Percentiles rank a stretch among this genome's conserved stretches.
phyloP scores from a whole-genome alignment of 2,888 invertebrate species.

The Caenorhabditis virilis region DNA sequence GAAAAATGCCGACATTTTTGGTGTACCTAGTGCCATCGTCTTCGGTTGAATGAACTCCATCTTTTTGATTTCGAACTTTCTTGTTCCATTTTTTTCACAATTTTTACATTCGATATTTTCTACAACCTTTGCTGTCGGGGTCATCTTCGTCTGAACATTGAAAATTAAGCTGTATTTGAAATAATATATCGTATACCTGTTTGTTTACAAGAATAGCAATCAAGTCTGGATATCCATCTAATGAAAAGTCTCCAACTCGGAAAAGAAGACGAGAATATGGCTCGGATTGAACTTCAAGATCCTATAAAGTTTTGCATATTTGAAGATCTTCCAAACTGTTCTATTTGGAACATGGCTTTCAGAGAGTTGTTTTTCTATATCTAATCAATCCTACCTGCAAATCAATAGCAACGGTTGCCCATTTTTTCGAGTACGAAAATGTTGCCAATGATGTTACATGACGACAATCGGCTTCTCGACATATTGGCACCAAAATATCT shows the following conservation, averaged over 20 bases:
- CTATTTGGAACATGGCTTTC: no score
- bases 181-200: slow-evolving; percentile 11
- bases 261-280: slow-evolving; percentile 47
- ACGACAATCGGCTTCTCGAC: slow-evolving; percentile 44
- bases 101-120: slow-evolving; percentile 51
- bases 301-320: slow-evolving; percentile 7
- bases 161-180: neutral
- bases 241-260: slow-evolving; percentile 64
- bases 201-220: slow-evolving; percentile 34
- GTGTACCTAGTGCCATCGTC: slow-evolving; percentile 35
- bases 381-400: slow-evolving; percentile 49
- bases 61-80: slow-evolving; percentile 48
- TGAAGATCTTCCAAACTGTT: neutral
- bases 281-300: slow-evolving; percentile 17
- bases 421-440: slow-evolving; percentile 15
- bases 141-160: slow-evolving; percentile 6
- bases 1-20: slow-evolving; percentile 42
- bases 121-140: slow-evolving; percentile 38
- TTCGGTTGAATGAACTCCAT: slow-evolving; percentile 37
- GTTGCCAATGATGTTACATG: slow-evolving; percentile 32
- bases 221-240: slow-evolving; percentile 65
- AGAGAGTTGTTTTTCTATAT: slow-evolving; percentile 2
- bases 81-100: slow-evolving; percentile 48
- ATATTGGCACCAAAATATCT: slow-evolving; percentile 60
- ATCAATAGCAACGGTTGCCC: slow-evolving; percentile 46